Base-by-base conservation (phyloP, 2,797 vertebrate species). In the Melanotaenia pygmaea region DNA sequence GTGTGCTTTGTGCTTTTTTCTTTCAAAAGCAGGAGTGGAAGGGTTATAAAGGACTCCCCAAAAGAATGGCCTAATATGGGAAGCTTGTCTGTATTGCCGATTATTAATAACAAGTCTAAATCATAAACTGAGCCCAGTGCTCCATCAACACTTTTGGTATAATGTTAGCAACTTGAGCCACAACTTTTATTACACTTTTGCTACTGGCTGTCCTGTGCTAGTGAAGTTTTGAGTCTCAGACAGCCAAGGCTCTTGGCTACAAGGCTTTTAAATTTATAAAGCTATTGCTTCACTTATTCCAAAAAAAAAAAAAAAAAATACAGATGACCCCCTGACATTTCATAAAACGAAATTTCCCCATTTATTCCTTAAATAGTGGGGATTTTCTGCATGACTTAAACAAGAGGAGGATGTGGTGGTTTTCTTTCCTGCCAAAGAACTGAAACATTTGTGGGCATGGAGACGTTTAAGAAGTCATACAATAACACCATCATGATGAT, bases 11-110 rank as follows among this genome's bases (percentile, higher is more conserved):
- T 47, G 18, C 14, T 47, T 56, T 59, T 43, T 18, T 18, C 5
- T 73, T 65, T 66, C 63, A 73, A 59, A 74, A 53, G 76, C 56
- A 76, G n/a, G n/a, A 43, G 51, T 64, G 59, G 62, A 26, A 20
- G 63, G 30, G n/a, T 70, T 72, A 35, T 67, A 60, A 76, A 71
- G 70, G 13, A 18, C 51, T 70, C 54, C 58, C 34, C 2, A 26
- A 58, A 72, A 74, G 34, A 67, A 51, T 13, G 10, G 7, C 22
- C 6, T 37, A 34, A 47, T 61, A 64, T 16, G 40, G 54, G 77
- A 69, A 66, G 45, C 35, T 34, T 56, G 67, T 66, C 64, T 67
- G 9, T 1, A 3, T n/a, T 30, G 34, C 16, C 63, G 28, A 67
- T 66, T 16, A 74, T 73, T 70, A 62, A 60, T 24, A 6, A 40